phyloP scores from a whole-genome alignment of 2,113 vertebrate genomes.

The Phyllostomus hastatus region DNA sequence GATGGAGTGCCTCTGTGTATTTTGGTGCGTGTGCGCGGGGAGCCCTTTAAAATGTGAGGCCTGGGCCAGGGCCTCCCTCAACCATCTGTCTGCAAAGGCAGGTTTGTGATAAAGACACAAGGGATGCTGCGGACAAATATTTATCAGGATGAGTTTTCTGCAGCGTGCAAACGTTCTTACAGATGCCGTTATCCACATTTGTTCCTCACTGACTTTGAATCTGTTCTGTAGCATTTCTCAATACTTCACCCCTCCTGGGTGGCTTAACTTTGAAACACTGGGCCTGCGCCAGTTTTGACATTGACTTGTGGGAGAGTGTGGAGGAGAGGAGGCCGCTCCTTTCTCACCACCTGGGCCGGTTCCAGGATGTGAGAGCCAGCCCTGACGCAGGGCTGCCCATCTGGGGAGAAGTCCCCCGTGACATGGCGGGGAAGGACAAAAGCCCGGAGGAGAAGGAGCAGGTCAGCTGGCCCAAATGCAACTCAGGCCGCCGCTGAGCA shows the following conservation, averaged over 20 bases:
- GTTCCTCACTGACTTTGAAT: background rate
- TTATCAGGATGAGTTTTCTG: background rate
- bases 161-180: background rate
- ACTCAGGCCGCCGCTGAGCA: constrained; percentile 21
- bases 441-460: background rate
- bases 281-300: background rate
- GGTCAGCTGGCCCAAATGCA: background rate
- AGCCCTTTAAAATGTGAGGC: background rate
- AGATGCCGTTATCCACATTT: background rate
- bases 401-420: constrained; percentile 54
- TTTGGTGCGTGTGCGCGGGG: background rate
- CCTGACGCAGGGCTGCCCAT: background rate
- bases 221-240: background rate
- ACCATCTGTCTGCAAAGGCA: background rate
- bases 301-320: background rate
- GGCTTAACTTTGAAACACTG: background rate
- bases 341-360: background rate
- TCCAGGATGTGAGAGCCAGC: background rate
- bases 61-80: background rate
- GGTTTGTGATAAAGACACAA: background rate
- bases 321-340: background rate
- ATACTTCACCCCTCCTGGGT: background rate
- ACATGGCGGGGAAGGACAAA: background rate
- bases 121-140: background rate
- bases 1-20: background rate